Base-by-base conservation (phyloP, 2,888 invertebrate species). In the Rhyacophila evoluta region DNA sequence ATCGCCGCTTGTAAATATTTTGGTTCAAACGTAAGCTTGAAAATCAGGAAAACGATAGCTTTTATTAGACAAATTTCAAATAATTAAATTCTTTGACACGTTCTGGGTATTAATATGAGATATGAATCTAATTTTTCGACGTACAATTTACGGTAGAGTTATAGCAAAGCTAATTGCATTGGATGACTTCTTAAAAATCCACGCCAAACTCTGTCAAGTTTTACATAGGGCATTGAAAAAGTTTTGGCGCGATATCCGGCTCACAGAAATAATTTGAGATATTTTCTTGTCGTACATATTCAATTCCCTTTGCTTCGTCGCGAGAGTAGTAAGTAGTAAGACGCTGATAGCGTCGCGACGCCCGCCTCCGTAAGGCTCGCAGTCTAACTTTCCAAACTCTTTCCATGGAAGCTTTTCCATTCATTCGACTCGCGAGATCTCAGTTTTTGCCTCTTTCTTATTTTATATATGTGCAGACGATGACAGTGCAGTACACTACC, bases 261-360 rank as follows among this genome's bases (percentile, higher is more conserved):
- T 69, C 28, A 29, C 33, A 77, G 41, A 77, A 77, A 77, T 77
- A 33, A 77, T 72, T 77, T 27, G 55, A 33, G 71, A 77, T 39
- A 29, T 72, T 77, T 71, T 28, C 72, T 29, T 55, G 41, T 74
- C 74, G 74, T 74, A 74, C 74, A 55, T 74, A 74, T 74, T 29
- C 55, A 55, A 55, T 73, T 73, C 41, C 27, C 41, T 27, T 10
- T 55, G 19, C 25, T 55, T 36, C 39, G 36, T 27, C 27, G 28
- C 41, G 41, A 38, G n/a, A 27, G 25, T n/a, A 70, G 71, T 4
- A 12, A 69, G 37, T 27, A 27, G n/a, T 15, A 37, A 72, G 36
- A 72, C 72, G 19, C 37, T 15, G 39, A 33, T 36, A 36, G 33
- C 39, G 27, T 29, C 41, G n/a, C 77, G 72, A 71, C 71, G 55